Evolutionary conservation across 1,140 invertebrate genomes (phyloP).

Genomic region (Charaxes varanes): DNA sequence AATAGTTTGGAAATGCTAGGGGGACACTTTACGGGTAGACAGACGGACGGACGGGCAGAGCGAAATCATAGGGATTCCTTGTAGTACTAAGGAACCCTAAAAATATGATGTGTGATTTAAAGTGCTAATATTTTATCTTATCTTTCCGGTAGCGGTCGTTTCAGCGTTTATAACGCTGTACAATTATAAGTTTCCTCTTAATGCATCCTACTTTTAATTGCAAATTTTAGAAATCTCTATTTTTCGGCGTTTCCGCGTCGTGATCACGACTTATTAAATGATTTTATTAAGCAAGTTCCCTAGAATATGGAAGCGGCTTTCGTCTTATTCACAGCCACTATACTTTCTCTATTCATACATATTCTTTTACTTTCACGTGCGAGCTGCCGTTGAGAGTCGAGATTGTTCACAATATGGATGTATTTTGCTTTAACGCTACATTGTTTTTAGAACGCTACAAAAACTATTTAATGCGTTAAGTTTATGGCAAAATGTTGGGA

Average conservation of each 20-base stretch:
- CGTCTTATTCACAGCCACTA: slow-evolving; percentile 39
- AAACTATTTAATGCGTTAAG: too few species aligned
- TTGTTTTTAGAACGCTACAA: slow-evolving; percentile 18
- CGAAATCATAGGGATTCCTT: too few species aligned
- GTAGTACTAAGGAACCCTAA: too few species aligned
- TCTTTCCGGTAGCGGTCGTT: too few species aligned
- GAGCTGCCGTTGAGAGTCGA: slow-evolving; percentile 41
- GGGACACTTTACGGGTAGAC: too few species aligned
- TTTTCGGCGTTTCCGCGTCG: slow-evolving; percentile 10
- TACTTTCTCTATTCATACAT: slow-evolving; percentile 64
- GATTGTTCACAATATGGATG: slow-evolving; percentile 34
- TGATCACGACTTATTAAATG: slow-evolving; percentile 1
- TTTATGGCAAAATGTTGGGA: too few species aligned
- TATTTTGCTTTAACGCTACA: slow-evolving; percentile 32
- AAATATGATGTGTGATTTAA: too few species aligned
- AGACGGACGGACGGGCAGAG: too few species aligned
- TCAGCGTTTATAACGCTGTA: too few species aligned
- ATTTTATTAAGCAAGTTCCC: slow-evolving; percentile 16
- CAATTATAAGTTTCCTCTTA: slow-evolving; percentile 1
- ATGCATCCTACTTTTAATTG: slow-evolving; percentile 12
- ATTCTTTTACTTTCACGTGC: slow-evolving; percentile 55
- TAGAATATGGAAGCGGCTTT: slow-evolving; percentile 40
- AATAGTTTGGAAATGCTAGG: too few species aligned
- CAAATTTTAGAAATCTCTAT: slow-evolving; percentile 14
- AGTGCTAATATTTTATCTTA: too few species aligned